Percentiles rank a stretch among this genome's conserved stretches.
These are phyloP conservation scores for Timema podura DNA, from an alignment of 2,888 invertebrate species.

Conservation along the genomic window DNA sequence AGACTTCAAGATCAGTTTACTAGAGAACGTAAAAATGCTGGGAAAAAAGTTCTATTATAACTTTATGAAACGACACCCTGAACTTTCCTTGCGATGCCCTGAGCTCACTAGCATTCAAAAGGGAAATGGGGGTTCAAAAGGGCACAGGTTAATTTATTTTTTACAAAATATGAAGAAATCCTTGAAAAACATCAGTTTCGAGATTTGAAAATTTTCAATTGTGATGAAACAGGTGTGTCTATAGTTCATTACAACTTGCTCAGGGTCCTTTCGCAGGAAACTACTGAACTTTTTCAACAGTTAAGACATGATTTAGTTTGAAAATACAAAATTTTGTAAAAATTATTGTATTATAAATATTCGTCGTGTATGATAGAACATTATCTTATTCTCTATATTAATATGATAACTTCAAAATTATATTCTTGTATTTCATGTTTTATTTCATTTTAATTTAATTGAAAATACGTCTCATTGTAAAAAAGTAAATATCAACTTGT, in stretches of 20 bases:
- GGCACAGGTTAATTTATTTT: conserved; percentile 1
- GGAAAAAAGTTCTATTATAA: conserved; percentile 31
- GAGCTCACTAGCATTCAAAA: conserved; percentile 14
- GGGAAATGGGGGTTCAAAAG: conserved; percentile 30
- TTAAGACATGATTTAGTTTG: too few species aligned
- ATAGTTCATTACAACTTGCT: conserved; percentile 8
- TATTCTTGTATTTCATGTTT: too few species aligned
- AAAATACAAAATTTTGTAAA: too few species aligned
- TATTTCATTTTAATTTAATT: too few species aligned
- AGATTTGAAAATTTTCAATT: neutral
- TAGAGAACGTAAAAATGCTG: conserved; percentile 27
- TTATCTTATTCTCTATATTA: too few species aligned
- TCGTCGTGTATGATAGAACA: too few species aligned
- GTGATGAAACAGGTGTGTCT: neutral
- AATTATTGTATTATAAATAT: too few species aligned
- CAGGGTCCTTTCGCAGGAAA: conserved; percentile 1
- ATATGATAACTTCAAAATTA: too few species aligned
- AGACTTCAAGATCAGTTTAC: conserved; percentile 31
- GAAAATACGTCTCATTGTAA: too few species aligned
- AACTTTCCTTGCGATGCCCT: conserved; percentile 11
- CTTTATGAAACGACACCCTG: conserved; percentile 28
- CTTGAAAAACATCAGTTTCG: neutral
- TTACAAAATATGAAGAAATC: conserved; percentile 10
- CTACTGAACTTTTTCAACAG: too few species aligned
- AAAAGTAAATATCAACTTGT: too few species aligned